Evolutionary conservation across 2,888 invertebrate genomes (phyloP).

Genomic region (Mesorhabditis spiculigera): DNA sequence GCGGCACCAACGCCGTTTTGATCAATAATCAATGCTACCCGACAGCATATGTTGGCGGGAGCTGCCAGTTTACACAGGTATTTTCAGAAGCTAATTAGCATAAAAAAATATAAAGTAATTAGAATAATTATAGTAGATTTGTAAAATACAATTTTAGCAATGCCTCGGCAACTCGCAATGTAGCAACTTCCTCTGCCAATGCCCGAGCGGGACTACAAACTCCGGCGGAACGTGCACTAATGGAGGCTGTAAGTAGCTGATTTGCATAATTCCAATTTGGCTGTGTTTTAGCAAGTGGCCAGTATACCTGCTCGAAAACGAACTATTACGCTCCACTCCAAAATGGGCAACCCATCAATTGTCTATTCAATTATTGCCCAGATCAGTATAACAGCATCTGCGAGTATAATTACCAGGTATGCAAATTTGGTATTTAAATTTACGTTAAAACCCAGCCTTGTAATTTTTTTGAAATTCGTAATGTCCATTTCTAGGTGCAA

Average conservation of each 20-base stretch:
- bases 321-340: slow-evolving; percentile 1
- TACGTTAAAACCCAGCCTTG: background rate
- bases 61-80: background rate
- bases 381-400: slow-evolving; percentile 6
- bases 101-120: background rate
- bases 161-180: slow-evolving; percentile 23
- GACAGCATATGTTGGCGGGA: background rate
- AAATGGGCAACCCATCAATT: slow-evolving; percentile 1
- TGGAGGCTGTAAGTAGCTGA: slow-evolving; percentile 4
- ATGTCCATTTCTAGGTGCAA: too few relatives aligned
- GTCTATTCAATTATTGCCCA: slow-evolving; percentile 1
- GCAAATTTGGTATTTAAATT: background rate
- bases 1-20: slow-evolving; percentile 2
- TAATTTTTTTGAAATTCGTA: background rate
- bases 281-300: background rate
- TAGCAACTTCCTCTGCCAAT: slow-evolving; percentile 19
- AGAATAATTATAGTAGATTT: too few relatives aligned
- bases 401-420: slow-evolving; percentile 4
- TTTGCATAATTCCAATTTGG: background rate
- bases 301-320: slow-evolving; percentile 2
- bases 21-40: slow-evolving; percentile 3
- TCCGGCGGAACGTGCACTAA: slow-evolving; percentile 14
- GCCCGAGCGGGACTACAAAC: slow-evolving; percentile 16
- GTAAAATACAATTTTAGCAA: slow-evolving; percentile 14
- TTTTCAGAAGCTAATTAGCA: background rate